Percentiles rank a stretch among this genome's conserved stretches.
phyloP scores from a whole-genome alignment of 2,888 invertebrate species.

The Ophonus ardosiacus region DNA sequence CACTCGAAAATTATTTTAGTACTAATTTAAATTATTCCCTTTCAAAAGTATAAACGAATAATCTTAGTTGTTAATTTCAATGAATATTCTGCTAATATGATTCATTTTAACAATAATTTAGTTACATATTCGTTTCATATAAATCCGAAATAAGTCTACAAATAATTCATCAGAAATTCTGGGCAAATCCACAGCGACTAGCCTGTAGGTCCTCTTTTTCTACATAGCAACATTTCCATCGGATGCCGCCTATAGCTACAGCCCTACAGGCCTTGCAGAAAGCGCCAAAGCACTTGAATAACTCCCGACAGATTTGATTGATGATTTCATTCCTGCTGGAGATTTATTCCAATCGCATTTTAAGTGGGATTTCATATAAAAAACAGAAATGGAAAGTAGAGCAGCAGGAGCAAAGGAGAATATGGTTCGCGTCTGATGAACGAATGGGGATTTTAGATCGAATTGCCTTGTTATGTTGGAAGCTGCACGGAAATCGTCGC shows the following conservation, averaged over 20 bases:
- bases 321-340: conserved; percentile 44
- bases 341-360: conserved; percentile 65
- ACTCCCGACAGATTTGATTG: conserved; percentile 58
- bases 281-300: conserved; percentile 52
- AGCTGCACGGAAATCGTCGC: background rate
- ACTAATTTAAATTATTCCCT: too few species aligned
- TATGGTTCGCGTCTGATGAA: conserved; percentile 28
- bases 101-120: conserved; percentile 25
- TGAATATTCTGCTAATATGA: background rate
- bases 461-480: conserved; percentile 9
- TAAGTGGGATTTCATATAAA: conserved; percentile 65
- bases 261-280: background rate
- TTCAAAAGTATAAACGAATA: too few species aligned
- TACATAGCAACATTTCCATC: conserved; percentile 38
- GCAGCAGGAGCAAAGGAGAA: background rate
- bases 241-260: background rate
- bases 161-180: conserved; percentile 47
- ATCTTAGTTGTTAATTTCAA: too few species aligned
- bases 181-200: conserved; percentile 31
- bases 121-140: background rate
- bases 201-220: background rate
- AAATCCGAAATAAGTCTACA: conserved; percentile 5
- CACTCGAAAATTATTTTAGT: too few species aligned
- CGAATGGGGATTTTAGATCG: background rate
- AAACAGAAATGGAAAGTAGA: conserved; percentile 44